phyloP scores from a whole-genome alignment of 2,797 vertebrate genomes.

The Hyperoplus lanceolatus region DNA sequence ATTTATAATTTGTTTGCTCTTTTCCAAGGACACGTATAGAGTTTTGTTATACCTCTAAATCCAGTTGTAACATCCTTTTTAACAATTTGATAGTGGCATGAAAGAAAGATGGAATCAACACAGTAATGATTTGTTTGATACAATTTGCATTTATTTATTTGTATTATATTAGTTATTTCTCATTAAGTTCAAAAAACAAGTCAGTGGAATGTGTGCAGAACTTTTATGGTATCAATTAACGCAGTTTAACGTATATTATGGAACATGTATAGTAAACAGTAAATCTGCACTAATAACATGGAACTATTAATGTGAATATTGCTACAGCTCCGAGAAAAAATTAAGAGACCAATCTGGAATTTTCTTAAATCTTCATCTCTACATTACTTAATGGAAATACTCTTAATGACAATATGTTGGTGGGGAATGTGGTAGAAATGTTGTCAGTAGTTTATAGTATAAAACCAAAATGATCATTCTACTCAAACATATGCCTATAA shows the following conservation, averaged over 20 bases:
- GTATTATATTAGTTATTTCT: not conserved
- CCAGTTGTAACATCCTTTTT: not conserved
- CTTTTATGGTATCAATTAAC: not conserved
- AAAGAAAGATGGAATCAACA: not conserved
- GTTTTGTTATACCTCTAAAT: not conserved
- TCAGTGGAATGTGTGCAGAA: not conserved
- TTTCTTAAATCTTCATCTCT: no score
- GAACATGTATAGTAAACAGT: not conserved
- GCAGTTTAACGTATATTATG: not conserved
- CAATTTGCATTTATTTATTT: no score
- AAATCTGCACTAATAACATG: not conserved
- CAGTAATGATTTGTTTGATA: not conserved
- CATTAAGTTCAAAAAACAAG: not conserved
- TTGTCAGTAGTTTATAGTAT: no score
- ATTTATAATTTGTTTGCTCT: constrained; percentile 49
- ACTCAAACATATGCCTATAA: no score
- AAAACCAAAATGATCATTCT: no score
- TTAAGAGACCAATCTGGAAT: no score
- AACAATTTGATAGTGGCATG: not conserved
- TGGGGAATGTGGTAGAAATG: no score
- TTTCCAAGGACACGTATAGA: constrained; percentile 17
- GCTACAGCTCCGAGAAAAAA: no score
- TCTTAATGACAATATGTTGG: no score
- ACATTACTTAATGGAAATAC: no score
- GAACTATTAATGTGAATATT: not conserved